Evolutionary conservation across 2,113 vertebrate genomes (phyloP).

Genomic region (Brienomyrus brachyistius): DNA sequence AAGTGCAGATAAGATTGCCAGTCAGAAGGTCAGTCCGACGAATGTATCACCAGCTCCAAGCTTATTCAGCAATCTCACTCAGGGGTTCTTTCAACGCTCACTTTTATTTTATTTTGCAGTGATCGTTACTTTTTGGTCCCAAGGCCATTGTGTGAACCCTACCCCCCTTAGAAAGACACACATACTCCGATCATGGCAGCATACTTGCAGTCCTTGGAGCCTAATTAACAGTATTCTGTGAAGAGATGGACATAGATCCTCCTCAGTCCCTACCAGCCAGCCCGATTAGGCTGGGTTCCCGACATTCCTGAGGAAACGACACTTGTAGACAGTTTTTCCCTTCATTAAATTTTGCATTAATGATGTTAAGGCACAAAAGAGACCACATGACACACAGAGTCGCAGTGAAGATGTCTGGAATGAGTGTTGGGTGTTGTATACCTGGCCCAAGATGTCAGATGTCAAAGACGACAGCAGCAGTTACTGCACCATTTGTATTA

Average conservation of each 20-base stretch:
- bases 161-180: neutral
- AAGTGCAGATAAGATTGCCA: slow-evolving; percentile 9
- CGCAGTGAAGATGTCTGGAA: neutral
- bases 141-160: neutral
- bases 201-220: too few relatives aligned
- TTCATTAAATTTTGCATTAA: neutral
- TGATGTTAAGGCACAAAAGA: neutral
- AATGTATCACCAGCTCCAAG: neutral
- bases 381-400: neutral
- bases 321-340: neutral
- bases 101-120: slow-evolving; percentile 6
- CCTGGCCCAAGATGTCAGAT: neutral
- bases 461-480: neutral
- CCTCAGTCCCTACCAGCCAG: neutral
- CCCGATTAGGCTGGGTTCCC: neutral
- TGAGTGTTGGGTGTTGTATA: neutral
- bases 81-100: neutral
- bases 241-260: neutral
- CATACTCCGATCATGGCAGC: neutral
- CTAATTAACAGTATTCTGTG: neutral
- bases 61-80: neutral
- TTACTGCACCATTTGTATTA: neutral
- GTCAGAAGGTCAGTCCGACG: neutral
- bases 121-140: neutral
- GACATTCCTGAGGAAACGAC: neutral